These are phyloP conservation scores for Clarias gariepinus DNA, from an alignment of 2,113 vertebrate species.

Conservation along the genomic window DNA sequence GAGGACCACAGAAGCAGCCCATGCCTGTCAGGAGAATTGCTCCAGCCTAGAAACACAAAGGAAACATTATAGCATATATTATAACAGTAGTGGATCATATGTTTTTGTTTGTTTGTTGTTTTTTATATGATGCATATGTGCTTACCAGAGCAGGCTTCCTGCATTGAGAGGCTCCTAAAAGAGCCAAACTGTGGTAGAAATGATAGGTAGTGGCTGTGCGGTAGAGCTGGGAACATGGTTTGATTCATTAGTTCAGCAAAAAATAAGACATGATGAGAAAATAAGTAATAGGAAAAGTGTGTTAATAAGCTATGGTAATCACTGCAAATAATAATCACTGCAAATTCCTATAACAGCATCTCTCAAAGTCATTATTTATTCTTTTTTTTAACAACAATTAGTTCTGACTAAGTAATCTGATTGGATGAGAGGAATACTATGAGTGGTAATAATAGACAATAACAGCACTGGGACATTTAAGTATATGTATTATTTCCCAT, in stretches of 20 bases:
- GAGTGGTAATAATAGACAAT: no score
- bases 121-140: neutral
- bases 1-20: slow-evolving; percentile 83
- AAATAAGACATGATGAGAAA: neutral
- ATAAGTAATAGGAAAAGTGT: neutral
- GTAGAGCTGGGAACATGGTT: slow-evolving; percentile 73
- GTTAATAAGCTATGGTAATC: neutral
- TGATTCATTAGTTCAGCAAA: neutral
- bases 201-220: slow-evolving; percentile 87
- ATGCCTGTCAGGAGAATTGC: slow-evolving; percentile 78
- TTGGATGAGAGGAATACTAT: no score
- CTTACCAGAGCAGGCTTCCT: slow-evolving; percentile 83
- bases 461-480: no score
- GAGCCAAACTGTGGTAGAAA: slow-evolving; percentile 88
- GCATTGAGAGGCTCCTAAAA: slow-evolving; percentile 82
- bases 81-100: neutral
- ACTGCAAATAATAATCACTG: no score
- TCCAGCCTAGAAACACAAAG: slow-evolving; percentile 73
- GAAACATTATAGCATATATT: neutral
- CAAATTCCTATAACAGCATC: neutral
- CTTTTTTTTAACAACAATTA: no score
- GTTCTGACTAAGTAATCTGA: no score
- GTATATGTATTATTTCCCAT: no score
- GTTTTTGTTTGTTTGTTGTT: neutral
- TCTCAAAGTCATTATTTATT: no score